Evolutionary conservation across 2,888 invertebrate species (phyloP).

Genomic region (Punctoribates punctum): DNA sequence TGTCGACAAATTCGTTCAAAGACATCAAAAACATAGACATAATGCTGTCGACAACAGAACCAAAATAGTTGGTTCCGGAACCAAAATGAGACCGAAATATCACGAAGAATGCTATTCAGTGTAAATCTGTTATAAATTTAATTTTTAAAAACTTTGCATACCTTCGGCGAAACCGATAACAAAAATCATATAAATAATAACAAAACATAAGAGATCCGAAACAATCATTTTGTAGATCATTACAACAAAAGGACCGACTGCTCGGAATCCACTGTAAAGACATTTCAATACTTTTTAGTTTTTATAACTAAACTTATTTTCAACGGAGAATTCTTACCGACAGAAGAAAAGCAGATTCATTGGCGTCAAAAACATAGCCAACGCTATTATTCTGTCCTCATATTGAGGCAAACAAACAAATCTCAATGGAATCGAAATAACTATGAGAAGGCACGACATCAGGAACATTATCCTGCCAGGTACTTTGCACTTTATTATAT

Average conservation of each 20-base stretch:
- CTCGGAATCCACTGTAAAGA: conserved; percentile 81
- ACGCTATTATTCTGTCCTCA: conserved; percentile 85
- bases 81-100: conserved; percentile 19
- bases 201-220: conserved; percentile 91
- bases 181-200: conserved; percentile 92
- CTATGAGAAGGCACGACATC: conserved; percentile 82
- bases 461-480: conserved; percentile 91
- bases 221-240: conserved; percentile 99
- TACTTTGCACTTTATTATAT: conserved; percentile 66
- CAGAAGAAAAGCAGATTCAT: conserved; percentile 97
- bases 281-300: conserved; percentile 33
- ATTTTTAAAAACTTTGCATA: neutral
- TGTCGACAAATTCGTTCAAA: conserved; percentile 90
- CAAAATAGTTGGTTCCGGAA: conserved; percentile 52
- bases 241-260: conserved; percentile 98
- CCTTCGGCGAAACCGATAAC: conserved; percentile 92
- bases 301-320: too few relatives aligned
- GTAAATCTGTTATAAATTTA: neutral
- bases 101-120: conserved; percentile 14
- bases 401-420: conserved; percentile 76
- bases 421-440: conserved; percentile 77
- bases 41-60: conserved; percentile 80
- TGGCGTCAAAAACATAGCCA: conserved; percentile 91
- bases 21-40: conserved; percentile 99
- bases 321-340: conserved; percentile 48